A percentile compares a stretch with the other conserved stretches of the same genome.
phyloP scores from a whole-genome alignment of 2,888 invertebrate genomes.

The Charanyca ferruginea region DNA sequence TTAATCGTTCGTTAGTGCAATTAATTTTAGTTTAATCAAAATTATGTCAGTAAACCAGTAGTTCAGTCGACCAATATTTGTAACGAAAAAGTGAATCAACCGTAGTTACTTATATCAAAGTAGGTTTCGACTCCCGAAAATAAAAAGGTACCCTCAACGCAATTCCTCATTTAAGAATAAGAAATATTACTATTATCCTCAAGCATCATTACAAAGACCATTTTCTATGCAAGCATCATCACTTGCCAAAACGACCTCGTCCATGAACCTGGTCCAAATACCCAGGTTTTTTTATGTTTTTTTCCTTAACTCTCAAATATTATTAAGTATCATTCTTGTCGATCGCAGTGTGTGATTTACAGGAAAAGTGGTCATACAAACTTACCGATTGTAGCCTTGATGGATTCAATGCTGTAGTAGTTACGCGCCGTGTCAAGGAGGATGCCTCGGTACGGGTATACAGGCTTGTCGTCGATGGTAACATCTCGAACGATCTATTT shows the following conservation, averaged over 20 bases:
- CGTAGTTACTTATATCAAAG: no score
- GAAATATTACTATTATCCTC: not conserved
- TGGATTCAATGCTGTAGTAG: slow-evolving; percentile 93
- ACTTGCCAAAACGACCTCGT: no score
- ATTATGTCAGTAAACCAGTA: no score
- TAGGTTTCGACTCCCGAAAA: no score
- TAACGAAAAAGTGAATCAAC: no score
- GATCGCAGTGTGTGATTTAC: not conserved
- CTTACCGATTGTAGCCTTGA: slow-evolving; percentile 93
- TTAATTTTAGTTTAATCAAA: no score
- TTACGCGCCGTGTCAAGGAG: slow-evolving; percentile 98
- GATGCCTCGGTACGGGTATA: slow-evolving; percentile 97
- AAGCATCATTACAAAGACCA: not conserved
- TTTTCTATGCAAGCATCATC: not conserved
- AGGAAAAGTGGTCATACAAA: slow-evolving; percentile 31
- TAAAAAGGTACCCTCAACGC: not conserved
- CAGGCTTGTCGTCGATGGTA: slow-evolving; percentile 94
- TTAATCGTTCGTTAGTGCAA: no score
- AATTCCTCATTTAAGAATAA: not conserved
- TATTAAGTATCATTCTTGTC: not conserved
- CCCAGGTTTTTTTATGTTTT: no score
- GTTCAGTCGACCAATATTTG: no score
- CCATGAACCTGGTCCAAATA: no score
- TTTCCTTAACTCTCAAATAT: no score
- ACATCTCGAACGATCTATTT: slow-evolving; percentile 92